Evolutionary conservation across 2,113 vertebrate genomes (phyloP), one percentile per base, ranked within the genome.

Genomic region (Circaetus gallicus): DNA sequence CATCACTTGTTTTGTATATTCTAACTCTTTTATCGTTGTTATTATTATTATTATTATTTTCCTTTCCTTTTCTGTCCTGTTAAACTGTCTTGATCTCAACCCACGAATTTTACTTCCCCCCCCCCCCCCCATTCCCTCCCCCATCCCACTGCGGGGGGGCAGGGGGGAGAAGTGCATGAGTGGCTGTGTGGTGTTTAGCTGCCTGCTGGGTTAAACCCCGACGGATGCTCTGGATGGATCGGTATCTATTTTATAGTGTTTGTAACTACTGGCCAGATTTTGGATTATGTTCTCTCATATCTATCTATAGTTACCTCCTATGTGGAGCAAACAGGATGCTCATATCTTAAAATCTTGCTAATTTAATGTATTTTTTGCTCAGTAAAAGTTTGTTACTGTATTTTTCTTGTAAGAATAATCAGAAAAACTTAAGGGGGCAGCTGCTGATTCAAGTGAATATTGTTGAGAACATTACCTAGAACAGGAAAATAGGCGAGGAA

Each of bases 231-330:
- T 73, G 42, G 22, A 8, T 55, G 82, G 49, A 56, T 87, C 2
- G 2, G 4, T 77, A 11, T 91, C 29, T 79, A 0, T 62, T 86
- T 83, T 83, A 7, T 14, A n/a, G 18, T 6, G 5, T 47, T 1
- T 42, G 11, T 56, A 45, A 59, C 59, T 91, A 3, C 49, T 71
- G 53, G 26, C 29, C n/a, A 40, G 32, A 32, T 55, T 84, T 89
- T 85, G n/a, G 66, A 4, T 58, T 29, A 3, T 32, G 6, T 56
- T 92, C 25, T 38, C 31, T 56, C 4, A 4, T 26, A 10, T 1
- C 32, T 73, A 1, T n/a, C 40, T 71, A 0, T 45, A 55, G 40
- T 49, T 76, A 10, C 1, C 2, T 58, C 26, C 32, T 42, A 6
- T 9, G 3, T 53, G 40, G 16, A 77, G 50, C 36, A 83, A 81